A percentile compares a stretch with the other conserved stretches of the same genome.
Conservation (phyloP, 2,888 invertebrate genomes). For the Tortricodes alternella region DNA sequence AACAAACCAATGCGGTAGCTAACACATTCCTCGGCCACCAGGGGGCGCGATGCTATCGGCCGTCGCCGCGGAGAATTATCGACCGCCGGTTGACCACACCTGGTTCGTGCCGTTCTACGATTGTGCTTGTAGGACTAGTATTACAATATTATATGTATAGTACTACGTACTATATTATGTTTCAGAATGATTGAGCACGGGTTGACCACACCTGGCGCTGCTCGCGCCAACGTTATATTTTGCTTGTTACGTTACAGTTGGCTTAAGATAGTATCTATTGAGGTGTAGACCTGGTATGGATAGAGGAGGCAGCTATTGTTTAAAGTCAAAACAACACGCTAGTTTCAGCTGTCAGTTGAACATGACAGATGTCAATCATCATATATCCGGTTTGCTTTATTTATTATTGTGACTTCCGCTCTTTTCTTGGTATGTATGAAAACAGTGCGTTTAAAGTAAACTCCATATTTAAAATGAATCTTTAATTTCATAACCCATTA, state of each 20-base stretch:
- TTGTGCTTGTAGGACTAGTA: background rate
- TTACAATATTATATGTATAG: no score
- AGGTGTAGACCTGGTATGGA: background rate
- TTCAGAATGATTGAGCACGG: background rate
- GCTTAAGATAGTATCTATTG: background rate
- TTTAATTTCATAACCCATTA: no score
- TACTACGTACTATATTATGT: no score
- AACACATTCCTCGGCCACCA: slow-evolving; percentile 39
- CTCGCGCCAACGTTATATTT: background rate
- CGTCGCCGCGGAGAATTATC: slow-evolving; percentile 53
- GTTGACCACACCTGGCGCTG: background rate
- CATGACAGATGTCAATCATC: no score
- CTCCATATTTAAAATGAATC: no score
- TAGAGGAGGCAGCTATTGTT: no score
- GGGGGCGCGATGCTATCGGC: slow-evolving; percentile 54
- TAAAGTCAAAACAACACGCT: no score
- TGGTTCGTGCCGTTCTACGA: slow-evolving; percentile 20
- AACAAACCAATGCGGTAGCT: slow-evolving; percentile 28
- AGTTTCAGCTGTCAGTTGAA: no score
- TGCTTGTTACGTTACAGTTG: background rate
- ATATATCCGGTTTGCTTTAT: no score
- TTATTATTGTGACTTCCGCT: no score
- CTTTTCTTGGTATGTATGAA: no score
- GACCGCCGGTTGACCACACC: slow-evolving; percentile 36
- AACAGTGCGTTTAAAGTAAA: no score